phyloP scores from a whole-genome alignment of 2,888 invertebrate genomes.

The Tenthredo mesomela region DNA sequence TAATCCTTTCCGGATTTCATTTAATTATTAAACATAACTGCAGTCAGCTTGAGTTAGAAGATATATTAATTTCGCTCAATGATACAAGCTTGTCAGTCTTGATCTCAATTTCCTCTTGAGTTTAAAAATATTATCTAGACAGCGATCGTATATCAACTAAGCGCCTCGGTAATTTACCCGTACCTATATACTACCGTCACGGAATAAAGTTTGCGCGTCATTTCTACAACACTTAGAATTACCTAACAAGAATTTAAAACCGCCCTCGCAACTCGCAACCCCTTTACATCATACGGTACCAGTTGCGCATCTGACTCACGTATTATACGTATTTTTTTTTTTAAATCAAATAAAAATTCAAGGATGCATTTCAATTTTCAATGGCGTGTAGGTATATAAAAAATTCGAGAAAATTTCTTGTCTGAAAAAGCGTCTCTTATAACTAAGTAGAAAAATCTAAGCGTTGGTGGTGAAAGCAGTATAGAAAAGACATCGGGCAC shows the following conservation, averaged over 20 bases:
- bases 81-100: neutral
- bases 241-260: neutral
- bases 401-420: neutral
- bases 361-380: neutral
- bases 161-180: slow-evolving; percentile 13
- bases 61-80: slow-evolving; percentile 10
- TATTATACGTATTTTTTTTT: neutral
- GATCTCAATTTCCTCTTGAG: neutral
- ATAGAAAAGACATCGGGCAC: slow-evolving; percentile 43
- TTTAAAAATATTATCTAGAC: slow-evolving; percentile 32
- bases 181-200: neutral
- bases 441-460: slow-evolving; percentile 2
- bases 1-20: slow-evolving; percentile 21
- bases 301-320: slow-evolving; percentile 16
- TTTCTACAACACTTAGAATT: neutral
- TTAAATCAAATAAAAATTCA: neutral
- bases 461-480: neutral
- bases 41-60: neutral
- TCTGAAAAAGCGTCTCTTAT: neutral
- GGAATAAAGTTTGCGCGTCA: slow-evolving; percentile 7
- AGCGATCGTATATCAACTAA: slow-evolving; percentile 35
- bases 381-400: neutral
- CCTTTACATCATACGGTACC: neutral
- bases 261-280: neutral
- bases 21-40: slow-evolving; percentile 32